Evolutionary conservation across 2,113 vertebrate species (phyloP), one percentile per base, ranked within the genome.

Genomic region (Rallus limicola): DNA sequence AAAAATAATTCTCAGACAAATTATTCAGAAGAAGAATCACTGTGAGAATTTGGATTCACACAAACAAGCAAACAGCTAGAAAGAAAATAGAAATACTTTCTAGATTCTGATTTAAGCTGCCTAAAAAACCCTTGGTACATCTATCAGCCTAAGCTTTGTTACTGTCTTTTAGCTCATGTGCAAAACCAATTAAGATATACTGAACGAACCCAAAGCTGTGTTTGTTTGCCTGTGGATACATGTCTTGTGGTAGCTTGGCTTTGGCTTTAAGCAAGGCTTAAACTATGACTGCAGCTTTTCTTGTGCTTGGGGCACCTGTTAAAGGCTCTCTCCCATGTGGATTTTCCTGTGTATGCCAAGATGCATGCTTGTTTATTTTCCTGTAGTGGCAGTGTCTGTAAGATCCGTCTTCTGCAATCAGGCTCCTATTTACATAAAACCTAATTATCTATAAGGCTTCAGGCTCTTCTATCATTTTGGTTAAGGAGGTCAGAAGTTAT

Each of bases 401-500:
- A 92, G 63, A 55, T 46, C 38, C 69, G n/a, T 36, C 36, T 88
- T 85, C 36, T 63, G 25, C 46, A 28, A 55, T 67, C 55, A 82
- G 42, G 19, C 59, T 71, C 19, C 2, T 69, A 48, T 90, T 86
- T 95, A 29, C 77, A 70, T 75, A 72, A 84, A 92, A 93, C 81
- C n/a, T 63, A 93, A 94, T 96, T 94, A 92, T 83, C 64, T 90
- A 2, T 55, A 52, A 91, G 42, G 76, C 86, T 92, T 92, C 82
- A 83, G 83, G 91, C 76, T 90, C 79, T 86, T 70, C 91, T 81
- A 6, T 88, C 0, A 4, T 75, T 93, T 86, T 67, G 68, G 33
- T 83, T 90, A 92, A 96, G 83, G 79, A 94, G n/a, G 80, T 86
- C 82, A 83, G 88, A 74, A 92, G 48, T 84, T 93, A 70, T 55